Base-by-base conservation (phyloP, 2,113 vertebrate species). In the Hemichromis elongatus region DNA sequence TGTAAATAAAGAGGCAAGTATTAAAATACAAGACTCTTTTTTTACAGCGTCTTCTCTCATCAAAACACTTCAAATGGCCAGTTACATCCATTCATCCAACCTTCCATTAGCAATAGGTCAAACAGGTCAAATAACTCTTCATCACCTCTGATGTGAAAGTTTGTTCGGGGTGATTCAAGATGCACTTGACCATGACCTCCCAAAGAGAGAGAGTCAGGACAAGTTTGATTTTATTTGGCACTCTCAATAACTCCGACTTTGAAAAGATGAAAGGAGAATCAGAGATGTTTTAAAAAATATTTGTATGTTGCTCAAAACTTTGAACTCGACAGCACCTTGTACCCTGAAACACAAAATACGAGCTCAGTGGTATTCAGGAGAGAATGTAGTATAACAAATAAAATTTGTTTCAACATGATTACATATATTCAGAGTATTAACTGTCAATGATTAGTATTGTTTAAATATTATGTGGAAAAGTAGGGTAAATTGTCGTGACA, bases 1-100 rank as follows among this genome's bases (percentile, higher is more conserved):
- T 88, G 78, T 85, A 86, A 94, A 95, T 94, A 93, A 94, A 94
- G 87, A 78, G 83, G 79, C 80, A 84, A 88, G 92, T 92, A 90
- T 90, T 89, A 82, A 84, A 89, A 75, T 82, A 53, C n/a, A 2
- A 28, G 52, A 16, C 53, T 21, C 42, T 63, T 80, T 45, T 50
- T 53, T 21, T 73, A 57, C 88, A 63, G 19, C 6, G 5, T 21
- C 9, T 13, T 54, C 82, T 88, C 79, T 83, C 82, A 85, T 90
- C 92, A 89, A 91, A 84, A 35, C 16, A 24, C 35, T 79, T 63
- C 28, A 77, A 68, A 84, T 50, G 68, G 80, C n/a, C 63, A 77
- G 45, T 75, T 66, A 9, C 42, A 53, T 45, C 9, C 52, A 77
- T 50, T 83, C 57, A 45, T 19, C 24, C 45, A 6, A 45, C 4